Evolutionary conservation across 2,888 invertebrate genomes (phyloP).

Genomic region (Meghimatium bilineatum): DNA sequence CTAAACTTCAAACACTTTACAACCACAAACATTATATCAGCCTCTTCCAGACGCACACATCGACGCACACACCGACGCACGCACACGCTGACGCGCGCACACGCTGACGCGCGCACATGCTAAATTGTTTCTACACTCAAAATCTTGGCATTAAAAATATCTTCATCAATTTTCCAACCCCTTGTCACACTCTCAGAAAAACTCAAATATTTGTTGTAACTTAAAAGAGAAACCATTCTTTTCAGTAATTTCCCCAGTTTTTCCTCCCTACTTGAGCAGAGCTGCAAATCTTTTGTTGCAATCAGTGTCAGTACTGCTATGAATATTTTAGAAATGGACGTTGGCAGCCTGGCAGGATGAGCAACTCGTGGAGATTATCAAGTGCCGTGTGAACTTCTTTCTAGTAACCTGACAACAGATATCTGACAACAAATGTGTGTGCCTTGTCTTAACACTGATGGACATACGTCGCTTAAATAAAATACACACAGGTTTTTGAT

Average conservation of each 20-base stretch:
- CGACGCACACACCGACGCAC: no score
- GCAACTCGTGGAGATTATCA: not conserved
- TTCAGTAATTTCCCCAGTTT: not conserved
- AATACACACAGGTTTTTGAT: not conserved
- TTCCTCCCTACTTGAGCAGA: not conserved
- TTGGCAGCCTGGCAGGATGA: not conserved
- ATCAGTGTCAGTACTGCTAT: not conserved
- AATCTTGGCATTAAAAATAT: not conserved
- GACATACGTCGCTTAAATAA: not conserved
- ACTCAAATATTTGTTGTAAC: not conserved
- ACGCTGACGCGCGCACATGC: no score
- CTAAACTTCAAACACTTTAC: no score
- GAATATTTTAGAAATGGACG: not conserved
- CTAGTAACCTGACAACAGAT: not conserved
- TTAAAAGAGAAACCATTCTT: not conserved
- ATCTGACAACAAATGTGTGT: not conserved
- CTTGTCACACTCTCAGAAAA: not conserved
- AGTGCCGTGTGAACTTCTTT: not conserved
- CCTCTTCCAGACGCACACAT: no score
- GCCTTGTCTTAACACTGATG: not conserved
- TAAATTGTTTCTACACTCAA: no score
- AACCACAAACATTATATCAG: no score
- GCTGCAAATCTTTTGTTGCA: not conserved
- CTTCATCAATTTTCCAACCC: not conserved
- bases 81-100: no score